Evolutionary conservation across 2,888 invertebrate species (phyloP).

Genomic region (Flabesymbios commensalis): DNA sequence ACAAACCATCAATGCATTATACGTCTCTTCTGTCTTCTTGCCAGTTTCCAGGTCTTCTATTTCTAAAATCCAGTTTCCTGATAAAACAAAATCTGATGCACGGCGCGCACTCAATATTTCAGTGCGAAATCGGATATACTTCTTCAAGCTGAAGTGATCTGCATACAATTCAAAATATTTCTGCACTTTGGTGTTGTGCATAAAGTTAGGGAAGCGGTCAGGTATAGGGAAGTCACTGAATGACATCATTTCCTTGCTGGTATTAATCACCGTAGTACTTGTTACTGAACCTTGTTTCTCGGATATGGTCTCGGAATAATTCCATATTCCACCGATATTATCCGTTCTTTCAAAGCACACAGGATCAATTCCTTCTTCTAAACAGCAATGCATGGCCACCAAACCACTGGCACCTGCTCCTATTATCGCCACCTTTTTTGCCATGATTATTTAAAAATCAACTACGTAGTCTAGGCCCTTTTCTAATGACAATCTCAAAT

Average conservation of each 20-base stretch:
- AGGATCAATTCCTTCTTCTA: constrained; percentile 54
- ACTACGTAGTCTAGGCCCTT: no score
- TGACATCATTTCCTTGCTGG: constrained; percentile 59
- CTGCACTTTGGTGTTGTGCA: constrained; percentile 60
- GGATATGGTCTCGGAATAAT: constrained; percentile 36
- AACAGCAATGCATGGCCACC: constrained; percentile 51
- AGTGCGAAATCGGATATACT: no score
- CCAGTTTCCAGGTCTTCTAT: constrained; percentile 42
- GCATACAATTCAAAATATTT: constrained; percentile 57
- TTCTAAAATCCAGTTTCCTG: constrained; percentile 52
- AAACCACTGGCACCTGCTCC: not conserved
- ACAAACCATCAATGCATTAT: constrained; percentile 53
- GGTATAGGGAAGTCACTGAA: constrained; percentile 63
- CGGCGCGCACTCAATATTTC: no score
- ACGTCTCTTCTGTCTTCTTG: constrained; percentile 34
- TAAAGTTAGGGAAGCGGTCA: constrained; percentile 60
- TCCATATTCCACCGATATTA: constrained; percentile 55
- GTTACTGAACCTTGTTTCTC: constrained; percentile 50
- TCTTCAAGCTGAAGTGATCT: no score
- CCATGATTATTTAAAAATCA: no score
- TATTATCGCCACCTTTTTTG: not conserved
- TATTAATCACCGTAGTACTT: constrained; percentile 54
- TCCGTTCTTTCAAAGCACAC: constrained; percentile 51
- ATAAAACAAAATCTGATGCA: no score
- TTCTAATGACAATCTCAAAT: no score